Evolutionary conservation across 23 tunicate species (phyloP), one percentile per base, ranked within the genome.

Genomic region (Aplidium turbinatum): DNA sequence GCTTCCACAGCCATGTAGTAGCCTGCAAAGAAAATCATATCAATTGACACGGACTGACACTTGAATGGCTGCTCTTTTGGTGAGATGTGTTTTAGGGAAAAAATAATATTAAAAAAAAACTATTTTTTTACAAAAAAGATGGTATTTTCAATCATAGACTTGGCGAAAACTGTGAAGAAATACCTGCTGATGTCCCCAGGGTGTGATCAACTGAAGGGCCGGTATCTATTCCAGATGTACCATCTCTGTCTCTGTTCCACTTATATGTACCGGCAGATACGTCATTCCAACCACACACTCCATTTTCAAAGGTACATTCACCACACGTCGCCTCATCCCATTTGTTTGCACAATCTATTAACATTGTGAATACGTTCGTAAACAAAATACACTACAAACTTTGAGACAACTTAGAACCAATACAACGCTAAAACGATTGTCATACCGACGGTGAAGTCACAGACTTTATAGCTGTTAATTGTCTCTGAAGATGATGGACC

Each of bases 1-100:
- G 90, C 97, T 58, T 91, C 97, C 11, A 91, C 91, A 0, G 87
- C 87, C 97, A 91, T 84, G 75, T 91, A 91, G 40, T 84, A 91
- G 55, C 97, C 97, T 91, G 58, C 16, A 51, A 3, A 20, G n/a
- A 48, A 60, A 60, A 4, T 16, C 50, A 42, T 42, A n/a, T n/a
- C n/a, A n/a, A n/a, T n/a, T n/a, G n/a, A n/a, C n/a, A n/a, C n/a
- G n/a, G n/a, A n/a, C n/a, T n/a, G n/a, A n/a, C n/a, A n/a, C n/a
- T n/a, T n/a, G 50, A 9, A 11, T 11, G 11, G 50, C 11, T 42
- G 50, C 11, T 16, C 13, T 42, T 42, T 42, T 16, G 11, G 16
- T 9, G 16, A 42, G 16, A 16, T 42, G 50, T 42, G 11, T 42
- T 11, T 42, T 42, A 42, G 16, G 16, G 16, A 42, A 42, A 42